phyloP scores from a whole-genome alignment of 2,888 invertebrate genomes.

The Tubulanus polymorphus region DNA sequence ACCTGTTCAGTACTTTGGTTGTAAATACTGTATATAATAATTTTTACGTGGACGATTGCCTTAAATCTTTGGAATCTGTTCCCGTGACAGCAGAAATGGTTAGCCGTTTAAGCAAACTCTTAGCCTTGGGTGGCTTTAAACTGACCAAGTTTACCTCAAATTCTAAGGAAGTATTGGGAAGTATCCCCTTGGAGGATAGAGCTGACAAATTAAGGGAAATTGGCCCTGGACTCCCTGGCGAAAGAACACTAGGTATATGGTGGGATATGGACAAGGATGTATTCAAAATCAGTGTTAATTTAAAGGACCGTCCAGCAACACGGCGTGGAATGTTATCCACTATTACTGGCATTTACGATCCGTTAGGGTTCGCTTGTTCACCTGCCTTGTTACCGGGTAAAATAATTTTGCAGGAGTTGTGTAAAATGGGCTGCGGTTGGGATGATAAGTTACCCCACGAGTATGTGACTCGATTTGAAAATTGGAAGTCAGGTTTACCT shows the following conservation, averaged over 20 bases:
- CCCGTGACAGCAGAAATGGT: background rate
- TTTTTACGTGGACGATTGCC: constrained; percentile 8
- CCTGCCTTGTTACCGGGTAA: constrained; percentile 5
- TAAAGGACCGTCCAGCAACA: background rate
- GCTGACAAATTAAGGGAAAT: too few species aligned
- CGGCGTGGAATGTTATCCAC: constrained; percentile 2
- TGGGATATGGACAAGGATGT: constrained; percentile 8
- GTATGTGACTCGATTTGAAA: background rate
- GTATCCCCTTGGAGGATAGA: too few species aligned
- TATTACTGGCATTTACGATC: constrained; percentile 7
- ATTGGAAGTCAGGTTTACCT: background rate
- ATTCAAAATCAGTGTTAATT: constrained; percentile 3
- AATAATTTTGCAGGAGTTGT: constrained; percentile 9
- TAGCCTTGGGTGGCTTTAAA: background rate
- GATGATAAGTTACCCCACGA: constrained; percentile 10
- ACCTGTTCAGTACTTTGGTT: background rate
- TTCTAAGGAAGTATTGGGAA: too few species aligned
- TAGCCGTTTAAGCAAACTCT: background rate
- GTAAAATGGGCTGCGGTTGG: constrained; percentile 5
- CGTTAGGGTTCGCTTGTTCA: constrained; percentile 8
- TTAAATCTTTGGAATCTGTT: constrained; percentile 1
- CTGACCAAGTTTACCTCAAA: too few species aligned
- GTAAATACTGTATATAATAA: background rate
- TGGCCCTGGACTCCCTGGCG: too few species aligned
- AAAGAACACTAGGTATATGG: constrained; percentile 1